Evolutionary conservation across 2,113 vertebrate species (phyloP).

Genomic region (Alexandromys fortis): DNA sequence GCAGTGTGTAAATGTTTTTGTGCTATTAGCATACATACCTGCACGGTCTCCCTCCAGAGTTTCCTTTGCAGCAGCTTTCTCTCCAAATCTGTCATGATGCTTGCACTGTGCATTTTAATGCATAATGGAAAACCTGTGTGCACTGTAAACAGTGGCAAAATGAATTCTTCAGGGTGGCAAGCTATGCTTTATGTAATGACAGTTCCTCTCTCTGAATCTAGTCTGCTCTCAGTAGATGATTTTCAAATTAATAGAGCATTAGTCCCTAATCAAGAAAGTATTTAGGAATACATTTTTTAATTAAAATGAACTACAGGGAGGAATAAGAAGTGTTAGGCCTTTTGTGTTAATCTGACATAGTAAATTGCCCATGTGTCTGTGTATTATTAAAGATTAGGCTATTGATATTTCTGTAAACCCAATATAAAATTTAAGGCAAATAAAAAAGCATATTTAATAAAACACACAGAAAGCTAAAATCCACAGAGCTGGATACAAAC

Average conservation of each 20-base stretch:
- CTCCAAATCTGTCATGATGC: conserved; percentile 71
- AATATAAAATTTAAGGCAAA: conserved; percentile 60
- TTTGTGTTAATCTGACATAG: conserved; percentile 78
- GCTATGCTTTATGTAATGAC: conserved; percentile 73
- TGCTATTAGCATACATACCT: conserved; percentile 75
- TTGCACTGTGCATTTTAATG: conserved; percentile 69
- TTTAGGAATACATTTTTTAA: conserved; percentile 85
- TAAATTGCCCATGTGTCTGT: conserved; percentile 59
- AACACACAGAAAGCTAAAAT: conserved; percentile 3
- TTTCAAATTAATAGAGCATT: conserved; percentile 84
- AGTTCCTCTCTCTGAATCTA: conserved; percentile 80
- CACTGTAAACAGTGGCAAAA: conserved; percentile 66
- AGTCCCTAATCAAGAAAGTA: conserved; percentile 83
- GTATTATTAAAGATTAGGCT: conserved; percentile 63
- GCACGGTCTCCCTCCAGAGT: conserved; percentile 24
- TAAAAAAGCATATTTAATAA: conserved; percentile 46
- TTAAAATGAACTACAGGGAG: conserved; percentile 81
- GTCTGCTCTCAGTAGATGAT: conserved; percentile 75
- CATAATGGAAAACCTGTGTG: conserved; percentile 64
- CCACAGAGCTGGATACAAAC: conserved; percentile 31
- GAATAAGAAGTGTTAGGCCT: conserved; percentile 80
- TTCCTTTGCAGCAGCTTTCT: conserved; percentile 65
- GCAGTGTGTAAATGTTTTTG: conserved; percentile 70
- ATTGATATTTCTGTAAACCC: conserved; percentile 39
- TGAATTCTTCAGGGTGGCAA: conserved; percentile 78